phyloP scores from a whole-genome alignment of 2,888 invertebrate genomes.

The Scelioninae gen. 1 region DNA sequence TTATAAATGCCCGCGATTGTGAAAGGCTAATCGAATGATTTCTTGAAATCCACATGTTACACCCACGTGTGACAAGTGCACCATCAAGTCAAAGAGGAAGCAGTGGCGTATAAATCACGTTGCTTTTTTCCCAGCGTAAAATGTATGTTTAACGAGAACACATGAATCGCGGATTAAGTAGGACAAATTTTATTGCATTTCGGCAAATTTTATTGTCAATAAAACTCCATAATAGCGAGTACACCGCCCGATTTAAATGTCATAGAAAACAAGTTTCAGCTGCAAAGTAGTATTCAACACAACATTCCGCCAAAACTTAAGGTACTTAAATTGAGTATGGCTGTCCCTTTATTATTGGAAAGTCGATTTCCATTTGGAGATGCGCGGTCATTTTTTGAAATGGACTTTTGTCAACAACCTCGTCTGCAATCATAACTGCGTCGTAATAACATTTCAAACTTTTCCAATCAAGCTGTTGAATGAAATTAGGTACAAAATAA shows the following conservation, averaged over 20 bases:
- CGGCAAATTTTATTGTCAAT: slow-evolving; percentile 1
- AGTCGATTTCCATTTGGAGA: too few relatives aligned
- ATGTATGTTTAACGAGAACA: slow-evolving; percentile 12
- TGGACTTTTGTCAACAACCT: too few relatives aligned
- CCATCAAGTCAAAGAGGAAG: slow-evolving; percentile 19
- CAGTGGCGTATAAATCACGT: slow-evolving; percentile 32
- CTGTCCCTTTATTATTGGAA: too few relatives aligned
- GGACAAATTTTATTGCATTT: slow-evolving; percentile 31
- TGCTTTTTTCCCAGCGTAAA: slow-evolving; percentile 13
- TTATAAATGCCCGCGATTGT: slow-evolving; percentile 43
- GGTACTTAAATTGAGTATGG: too few relatives aligned
- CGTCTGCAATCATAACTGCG: too few relatives aligned
- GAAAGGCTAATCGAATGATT: slow-evolving; percentile 48
- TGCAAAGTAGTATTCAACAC: too few relatives aligned
- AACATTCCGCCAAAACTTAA: too few relatives aligned
- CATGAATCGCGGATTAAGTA: background rate
- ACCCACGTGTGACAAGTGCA: slow-evolving; percentile 44
- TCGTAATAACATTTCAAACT: too few relatives aligned
- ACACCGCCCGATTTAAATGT: background rate
- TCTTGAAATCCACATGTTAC: slow-evolving; percentile 45
- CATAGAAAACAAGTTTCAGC: background rate
- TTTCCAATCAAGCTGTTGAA: too few relatives aligned
- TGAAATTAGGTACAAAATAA: too few relatives aligned
- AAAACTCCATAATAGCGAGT: background rate
- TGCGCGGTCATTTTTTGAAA: too few relatives aligned